Conservation (phyloP, 1,140 invertebrate genomes). For the Calephelis nemesis region DNA sequence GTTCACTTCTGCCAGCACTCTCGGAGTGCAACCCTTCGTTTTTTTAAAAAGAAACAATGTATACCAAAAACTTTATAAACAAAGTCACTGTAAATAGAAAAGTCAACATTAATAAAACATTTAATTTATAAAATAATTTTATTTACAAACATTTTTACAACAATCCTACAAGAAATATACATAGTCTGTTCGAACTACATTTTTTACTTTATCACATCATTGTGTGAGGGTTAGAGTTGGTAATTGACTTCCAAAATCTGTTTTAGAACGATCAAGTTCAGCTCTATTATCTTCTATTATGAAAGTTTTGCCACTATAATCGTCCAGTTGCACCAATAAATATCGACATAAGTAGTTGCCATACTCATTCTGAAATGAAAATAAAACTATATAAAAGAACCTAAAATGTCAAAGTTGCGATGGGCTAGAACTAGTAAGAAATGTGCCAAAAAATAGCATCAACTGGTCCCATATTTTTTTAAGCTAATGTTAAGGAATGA, state of each 20-base stretch:
- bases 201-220: slow-evolving; percentile 26
- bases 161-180: slow-evolving; percentile 34
- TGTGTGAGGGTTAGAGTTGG: slow-evolving; percentile 58
- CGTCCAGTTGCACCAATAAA: slow-evolving; percentile 90
- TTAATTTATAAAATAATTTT: slow-evolving; percentile 31
- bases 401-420: not conserved
- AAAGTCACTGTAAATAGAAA: not conserved
- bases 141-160: slow-evolving; percentile 38
- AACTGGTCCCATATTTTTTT: no score
- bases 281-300: slow-evolving; percentile 87
- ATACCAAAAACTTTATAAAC: no score
- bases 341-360: slow-evolving; percentile 91
- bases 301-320: slow-evolving; percentile 85
- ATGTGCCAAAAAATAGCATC: no score
- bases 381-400: not conserved
- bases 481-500: no score
- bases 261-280: slow-evolving; percentile 49
- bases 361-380: slow-evolving; percentile 83
- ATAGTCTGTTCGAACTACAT: slow-evolving; percentile 30
- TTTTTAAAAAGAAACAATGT: no score
- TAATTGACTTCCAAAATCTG: slow-evolving; percentile 41
- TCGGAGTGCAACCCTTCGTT: no score
- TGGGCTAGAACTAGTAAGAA: no score
- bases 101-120: not conserved
- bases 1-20: no score